Evolutionary conservation across 2,888 invertebrate genomes (phyloP), one percentile per base, ranked within the genome.

Genomic region (Belgica antarctica): DNA sequence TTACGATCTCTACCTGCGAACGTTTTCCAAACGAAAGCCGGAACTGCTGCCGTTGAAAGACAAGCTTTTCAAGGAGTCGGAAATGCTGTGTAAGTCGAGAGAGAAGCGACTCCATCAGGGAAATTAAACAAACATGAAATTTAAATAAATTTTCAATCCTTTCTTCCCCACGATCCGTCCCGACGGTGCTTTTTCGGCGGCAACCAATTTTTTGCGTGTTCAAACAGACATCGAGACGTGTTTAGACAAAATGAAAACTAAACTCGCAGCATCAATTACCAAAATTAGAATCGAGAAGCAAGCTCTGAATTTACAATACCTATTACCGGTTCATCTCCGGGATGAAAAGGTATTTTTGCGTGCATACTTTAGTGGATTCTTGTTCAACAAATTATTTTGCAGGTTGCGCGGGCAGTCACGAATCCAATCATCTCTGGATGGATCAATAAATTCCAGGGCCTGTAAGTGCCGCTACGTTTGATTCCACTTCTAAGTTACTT

Each of bases 221-320:
- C 0, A 31, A 12, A 22, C 15, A 80, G 84, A 84, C 0, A 83
- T 88, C 0, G 89, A 91, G 73, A 79, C 80, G 7, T 82, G 83
- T 1, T 79, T 92, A 10, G 87, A 89, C 86, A 77, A 82, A 7
- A 83, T 85, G 73, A 83, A 87, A 69, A 85, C 89, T 0, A 85
- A 86, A 73, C 80, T 92, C 34, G 89, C 90, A 0, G 92, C 92
- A 0, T 87, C 90, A 0, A 83, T 92, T 47, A 87, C 92, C 0
- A 83, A 90, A 72, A 83, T 92, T 73, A 82, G 91, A 12, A 92
- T 92, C 25, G 85, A 87, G 74, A 86, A 87, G 74, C 87, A 86
- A 61, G 92, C 92, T 0, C 83, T 89, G 28, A 81, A 84, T 36
- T 78, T 87, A 74, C 85, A 86, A 34, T 85, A 90, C 66, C 80